Base-by-base conservation (phyloP, 2,888 invertebrate genomes). In the Seira musarum region DNA sequence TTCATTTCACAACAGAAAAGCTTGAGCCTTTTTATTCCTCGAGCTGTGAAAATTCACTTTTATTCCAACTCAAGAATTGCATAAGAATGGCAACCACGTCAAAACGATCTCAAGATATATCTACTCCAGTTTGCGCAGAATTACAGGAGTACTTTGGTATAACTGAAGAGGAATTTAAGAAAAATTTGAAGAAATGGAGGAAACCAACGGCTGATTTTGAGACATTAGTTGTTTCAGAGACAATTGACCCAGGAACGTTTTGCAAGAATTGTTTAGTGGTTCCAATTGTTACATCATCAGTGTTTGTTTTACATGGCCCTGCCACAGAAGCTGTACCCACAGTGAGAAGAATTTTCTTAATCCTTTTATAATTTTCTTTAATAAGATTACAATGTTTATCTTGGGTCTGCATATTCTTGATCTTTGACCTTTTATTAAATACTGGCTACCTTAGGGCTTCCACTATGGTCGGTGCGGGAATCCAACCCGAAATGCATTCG, bases 391-490 rank as follows among this genome's bases (percentile, higher is more conserved):
- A 21, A 46, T 46, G 15, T n/a, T n/a, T n/a, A n/a, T n/a, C n/a
- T n/a, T n/a, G n/a, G n/a, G n/a, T n/a, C n/a, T n/a, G n/a, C n/a
- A n/a, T n/a, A n/a, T n/a, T 74, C 64, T 64, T 64, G 61, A 66
- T 64, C 40, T 66, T 67, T 74, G 75, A 75, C 76, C 76, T 76
- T 64, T 76, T 22, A 69, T 69, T 76, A 69, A 76, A 76, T 76
- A 57, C 46, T 76, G 76, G 76, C 69, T 76, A 73, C 73, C 81
- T 73, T 88, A 96, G 95, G 94, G 94, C 68, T 98, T 91, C 89
- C 97, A 97, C 87, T 99, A 99, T 89, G 94, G 95, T 0, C 92
- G 99, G 88, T 95, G 96, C 88, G 97, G 97, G 30, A 99, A 99
- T 90, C 99, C 99, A 22, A 95, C 96, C 0, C 91, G 99, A 84